phyloP scores from a whole-genome alignment of 2,797 vertebrate genomes.

The Furcifer pardalis region DNA sequence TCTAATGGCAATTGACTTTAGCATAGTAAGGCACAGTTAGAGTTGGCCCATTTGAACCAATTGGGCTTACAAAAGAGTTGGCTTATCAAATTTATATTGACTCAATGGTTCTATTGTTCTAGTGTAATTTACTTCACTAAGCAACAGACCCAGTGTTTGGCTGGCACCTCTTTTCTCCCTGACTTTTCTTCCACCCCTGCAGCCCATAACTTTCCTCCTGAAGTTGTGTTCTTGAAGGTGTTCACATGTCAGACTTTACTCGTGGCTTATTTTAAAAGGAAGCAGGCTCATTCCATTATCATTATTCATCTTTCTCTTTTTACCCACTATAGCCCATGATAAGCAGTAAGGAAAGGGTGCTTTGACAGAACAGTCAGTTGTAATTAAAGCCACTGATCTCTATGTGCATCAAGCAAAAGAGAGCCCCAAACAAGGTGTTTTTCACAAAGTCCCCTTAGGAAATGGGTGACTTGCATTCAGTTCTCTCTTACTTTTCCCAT shows the following conservation, averaged over 20 bases:
- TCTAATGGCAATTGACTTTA: no score
- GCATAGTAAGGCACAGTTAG: no score
- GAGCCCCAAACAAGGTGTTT: neutral
- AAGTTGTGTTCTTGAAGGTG: neutral
- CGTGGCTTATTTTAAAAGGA: neutral
- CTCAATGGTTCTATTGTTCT: no score
- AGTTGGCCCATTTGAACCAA: no score
- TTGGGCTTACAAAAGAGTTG: no score
- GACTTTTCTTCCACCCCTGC: neutral
- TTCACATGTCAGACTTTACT: neutral
- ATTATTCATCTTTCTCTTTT: neutral
- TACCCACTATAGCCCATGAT: neutral
- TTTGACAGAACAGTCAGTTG: constrained; percentile 19
- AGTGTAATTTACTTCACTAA: no score
- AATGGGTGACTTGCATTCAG: neutral
- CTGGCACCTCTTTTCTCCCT: neutral
- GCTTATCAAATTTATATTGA: no score
- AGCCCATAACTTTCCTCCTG: neutral
- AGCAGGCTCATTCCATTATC: neutral
- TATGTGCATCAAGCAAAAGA: neutral
- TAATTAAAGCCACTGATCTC: neutral
- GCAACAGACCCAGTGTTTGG: neutral
- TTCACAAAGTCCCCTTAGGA: neutral
- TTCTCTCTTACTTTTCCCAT: neutral
- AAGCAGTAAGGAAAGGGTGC: neutral